Base-by-base conservation (phyloP, 2,113 vertebrate species). In the Desmodus rotundus region DNA sequence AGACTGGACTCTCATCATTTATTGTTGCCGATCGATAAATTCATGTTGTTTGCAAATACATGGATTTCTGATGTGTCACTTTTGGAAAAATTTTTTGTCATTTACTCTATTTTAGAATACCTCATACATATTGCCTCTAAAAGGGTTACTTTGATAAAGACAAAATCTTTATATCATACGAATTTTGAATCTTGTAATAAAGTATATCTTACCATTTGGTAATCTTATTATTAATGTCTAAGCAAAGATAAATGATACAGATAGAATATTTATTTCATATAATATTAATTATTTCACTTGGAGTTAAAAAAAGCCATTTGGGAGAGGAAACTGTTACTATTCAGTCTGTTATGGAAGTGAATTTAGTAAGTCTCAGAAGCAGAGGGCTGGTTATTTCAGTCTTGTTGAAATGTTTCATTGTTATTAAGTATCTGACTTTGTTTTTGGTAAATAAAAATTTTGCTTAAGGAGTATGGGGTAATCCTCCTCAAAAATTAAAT, bases 371-470 rank as follows among this genome's bases (percentile, higher is more conserved):
- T 52, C 54, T 94, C 24, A 89, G 91, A 89, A 83, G 28, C 36
- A 88, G 14, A 74, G 85, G 65, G 36, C 33, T 72, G 54, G 38
- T 78, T 73, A 73, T 90, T 95, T 96, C 43, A 87, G 63, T 93
- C 50, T 88, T 38, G 1, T 56, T 92, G 70, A 90, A 87, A 47
- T 78, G 28, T 87, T 92, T 16, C 68, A 31, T 84, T 76, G 5
- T 90, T 96, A 74, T 56, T 94, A 92, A 68, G 19, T 70, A 54
- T 81, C 33, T 82, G 5, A 10, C 28, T 88, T 92, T 74, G 84
- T 65, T 45, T 91, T 96, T 82, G 86, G 22, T 86, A 86, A 70
- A 38, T 85, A 93, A 94, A 8, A 4, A 52, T 87, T 95, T 95
- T 20, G 17, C 31, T 88, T 45, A 82, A 85, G 15, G 16, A 78